Percentiles rank a stretch among this genome's conserved stretches.
phyloP scores from a whole-genome alignment of 2,888 invertebrate species.

The Anarsia innoxiella region DNA sequence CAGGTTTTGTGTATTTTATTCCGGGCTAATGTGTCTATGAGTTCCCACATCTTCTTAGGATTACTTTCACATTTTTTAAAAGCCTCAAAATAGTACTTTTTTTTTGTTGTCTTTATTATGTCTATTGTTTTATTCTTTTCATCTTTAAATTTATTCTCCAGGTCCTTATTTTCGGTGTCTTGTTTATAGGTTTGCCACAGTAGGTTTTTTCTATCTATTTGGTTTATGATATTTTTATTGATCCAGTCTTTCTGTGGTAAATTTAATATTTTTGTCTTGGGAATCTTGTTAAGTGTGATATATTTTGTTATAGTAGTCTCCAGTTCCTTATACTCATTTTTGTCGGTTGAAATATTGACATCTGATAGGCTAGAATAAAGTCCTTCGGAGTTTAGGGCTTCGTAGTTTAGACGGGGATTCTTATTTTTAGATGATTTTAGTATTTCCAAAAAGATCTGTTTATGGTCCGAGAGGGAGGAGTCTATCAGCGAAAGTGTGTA shows the following conservation, averaged over 20 bases:
- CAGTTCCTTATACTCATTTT: too few relatives aligned
- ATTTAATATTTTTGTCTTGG: conserved; percentile 9
- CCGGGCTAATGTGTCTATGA: conserved; percentile 12
- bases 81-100: conserved; percentile 12
- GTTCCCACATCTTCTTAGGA: conserved; percentile 19
- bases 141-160: conserved; percentile 6
- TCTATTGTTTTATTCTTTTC: conserved; percentile 8
- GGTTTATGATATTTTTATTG: conserved; percentile 10
- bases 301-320: too few relatives aligned
- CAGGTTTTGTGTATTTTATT: conserved; percentile 5
- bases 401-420: conserved; percentile 15
- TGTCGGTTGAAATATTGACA: too few relatives aligned
- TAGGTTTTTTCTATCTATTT: conserved; percentile 10
- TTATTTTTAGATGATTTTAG: conserved; percentile 16
- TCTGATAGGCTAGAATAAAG: too few relatives aligned
- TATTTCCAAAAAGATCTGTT: conserved; percentile 15
- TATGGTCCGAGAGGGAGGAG: conserved; percentile 17
- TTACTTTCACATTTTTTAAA: conserved; percentile 15
- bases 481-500: conserved; percentile 13
- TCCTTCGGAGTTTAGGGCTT: conserved; percentile 15
- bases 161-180: conserved; percentile 7
- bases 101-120: conserved; percentile 12
- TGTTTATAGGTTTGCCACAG: conserved; percentile 12
- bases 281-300: too few relatives aligned
- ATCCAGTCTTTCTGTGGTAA: conserved; percentile 9